phyloP scores from a whole-genome alignment of 2,797 vertebrate genomes.

The Gadopsis marmoratus region DNA sequence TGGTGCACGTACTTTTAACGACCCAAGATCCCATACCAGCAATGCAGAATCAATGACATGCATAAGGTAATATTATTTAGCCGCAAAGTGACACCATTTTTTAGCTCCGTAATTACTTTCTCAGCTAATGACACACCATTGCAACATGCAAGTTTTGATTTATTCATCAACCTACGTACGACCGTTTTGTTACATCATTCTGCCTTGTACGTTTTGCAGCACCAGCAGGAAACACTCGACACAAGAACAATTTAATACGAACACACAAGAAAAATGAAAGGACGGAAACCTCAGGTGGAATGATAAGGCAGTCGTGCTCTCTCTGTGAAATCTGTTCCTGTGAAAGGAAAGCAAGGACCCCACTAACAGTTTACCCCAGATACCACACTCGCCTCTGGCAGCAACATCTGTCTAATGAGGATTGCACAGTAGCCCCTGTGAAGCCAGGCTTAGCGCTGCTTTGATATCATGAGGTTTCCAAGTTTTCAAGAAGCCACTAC shows the following conservation, averaged over 20 bases:
- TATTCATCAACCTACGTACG: constrained; percentile 36
- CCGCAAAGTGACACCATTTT: constrained; percentile 4
- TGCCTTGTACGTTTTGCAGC: neutral
- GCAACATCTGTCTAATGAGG: constrained; percentile 78
- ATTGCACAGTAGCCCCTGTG: constrained; percentile 55
- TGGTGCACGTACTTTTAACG: constrained; percentile 36
- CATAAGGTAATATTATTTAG: constrained; percentile 20
- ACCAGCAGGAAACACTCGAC: neutral
- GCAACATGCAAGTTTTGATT: constrained; percentile 54
- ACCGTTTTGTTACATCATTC: constrained; percentile 18
- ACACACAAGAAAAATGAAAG: constrained; percentile 31
- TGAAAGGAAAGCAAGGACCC: constrained; percentile 58
- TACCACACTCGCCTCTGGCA: constrained; percentile 68
- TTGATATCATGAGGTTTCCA: constrained; percentile 55
- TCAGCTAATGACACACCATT: constrained; percentile 43
- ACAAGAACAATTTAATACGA: constrained; percentile 29
- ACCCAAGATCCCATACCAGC: constrained; percentile 24
- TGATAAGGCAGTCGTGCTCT: constrained; percentile 48
- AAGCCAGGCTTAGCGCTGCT: constrained; percentile 63
- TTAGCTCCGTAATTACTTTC: constrained; percentile 41
- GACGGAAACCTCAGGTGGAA: constrained; percentile 64
- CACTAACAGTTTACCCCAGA: constrained; percentile 75
- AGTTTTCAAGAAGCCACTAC: constrained; percentile 21
- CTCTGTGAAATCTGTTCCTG: constrained; percentile 69
- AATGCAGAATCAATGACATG: constrained; percentile 30